A percentile compares a stretch with the other conserved stretches of the same genome.
These are phyloP conservation scores for Leptothorax acervorum DNA, from an alignment of 2,888 invertebrate genomes.

Conservation along the genomic window DNA sequence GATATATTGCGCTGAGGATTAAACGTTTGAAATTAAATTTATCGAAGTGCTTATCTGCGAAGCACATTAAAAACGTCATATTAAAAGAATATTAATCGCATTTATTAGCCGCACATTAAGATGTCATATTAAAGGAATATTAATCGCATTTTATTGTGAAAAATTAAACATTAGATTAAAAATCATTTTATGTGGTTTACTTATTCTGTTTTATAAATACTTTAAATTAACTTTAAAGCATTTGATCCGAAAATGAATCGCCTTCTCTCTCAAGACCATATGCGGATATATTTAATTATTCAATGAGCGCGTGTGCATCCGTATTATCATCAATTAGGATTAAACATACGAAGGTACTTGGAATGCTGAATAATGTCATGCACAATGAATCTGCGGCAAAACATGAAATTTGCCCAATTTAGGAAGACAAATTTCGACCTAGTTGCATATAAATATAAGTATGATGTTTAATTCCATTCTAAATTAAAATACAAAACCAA, in stretches of 20 bases:
- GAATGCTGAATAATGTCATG: neutral
- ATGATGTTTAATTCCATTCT: neutral
- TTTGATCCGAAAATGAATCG: neutral
- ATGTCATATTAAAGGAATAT: neutral
- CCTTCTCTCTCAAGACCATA: neutral
- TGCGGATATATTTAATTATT: constrained; percentile 16
- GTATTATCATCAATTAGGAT: constrained; percentile 14
- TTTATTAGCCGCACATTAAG: neutral
- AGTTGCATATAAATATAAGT: constrained; percentile 1
- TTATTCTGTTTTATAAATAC: neutral
- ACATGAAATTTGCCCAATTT: constrained; percentile 13
- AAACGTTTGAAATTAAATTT: neutral
- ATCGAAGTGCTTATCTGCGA: neutral
- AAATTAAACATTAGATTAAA: neutral
- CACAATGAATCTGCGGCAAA: neutral
- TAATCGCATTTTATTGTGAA: neutral
- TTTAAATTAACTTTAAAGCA: neutral
- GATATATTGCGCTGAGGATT: neutral
- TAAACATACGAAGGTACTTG: neutral
- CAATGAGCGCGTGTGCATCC: neutral
- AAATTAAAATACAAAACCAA: neutral
- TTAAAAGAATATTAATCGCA: neutral
- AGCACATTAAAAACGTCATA: neutral
- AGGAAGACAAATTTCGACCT: constrained; percentile 1
- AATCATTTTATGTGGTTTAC: neutral